Evolutionary conservation across 2,797 vertebrate genomes (phyloP), one percentile per base, ranked within the genome.

Genomic region (Orestias chungarensis): DNA sequence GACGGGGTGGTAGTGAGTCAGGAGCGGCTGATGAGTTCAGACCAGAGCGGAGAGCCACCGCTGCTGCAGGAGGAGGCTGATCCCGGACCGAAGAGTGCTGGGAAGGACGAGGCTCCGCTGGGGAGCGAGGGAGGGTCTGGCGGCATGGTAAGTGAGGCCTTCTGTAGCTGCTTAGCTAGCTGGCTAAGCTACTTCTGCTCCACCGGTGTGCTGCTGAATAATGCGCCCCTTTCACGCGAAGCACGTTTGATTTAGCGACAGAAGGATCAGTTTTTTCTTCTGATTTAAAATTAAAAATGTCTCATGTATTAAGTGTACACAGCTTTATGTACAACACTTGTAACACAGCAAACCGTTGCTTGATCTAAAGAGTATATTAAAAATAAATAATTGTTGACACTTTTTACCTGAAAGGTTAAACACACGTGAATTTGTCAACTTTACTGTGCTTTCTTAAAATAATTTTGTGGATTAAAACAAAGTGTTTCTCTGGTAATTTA

Each of bases 11-110:
- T 90, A 88, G 93, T 91, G 92, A 93, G 92, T 92, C 91, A 93
- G 94, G 93, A 91, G 92, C 94, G 93, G 94, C 94, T 93, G 94
- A 95, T 95, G 94, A 95, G 93, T 95, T 95, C 94, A 93, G 94
- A 95, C 72, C 94, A 93, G 94, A 94, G 91, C 93, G 93, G 84
- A 94, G 94, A 93, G 92, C 93, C 93, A 93, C 93, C 92, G 92
- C 93, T 91, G 94, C 86, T 93, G 93, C 94, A 94, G 94, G 94
- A 95, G 94, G 94, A 95, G 94, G 94, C 93, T 91, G 94, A 95
- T 89, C 94, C 94, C 87, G 93, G 91, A 94, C 91, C 93, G 85
- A 82, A 83, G 88, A 90, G 81, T 93, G 92, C 90, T 81, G 93
- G 86, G 88, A 93, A 93, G 89, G 91, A 92, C 92, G 92, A 91